These are phyloP conservation scores for Noctuana brunneofusca DNA, from an alignment of 2,888 invertebrate genomes.

Conservation along the genomic window DNA sequence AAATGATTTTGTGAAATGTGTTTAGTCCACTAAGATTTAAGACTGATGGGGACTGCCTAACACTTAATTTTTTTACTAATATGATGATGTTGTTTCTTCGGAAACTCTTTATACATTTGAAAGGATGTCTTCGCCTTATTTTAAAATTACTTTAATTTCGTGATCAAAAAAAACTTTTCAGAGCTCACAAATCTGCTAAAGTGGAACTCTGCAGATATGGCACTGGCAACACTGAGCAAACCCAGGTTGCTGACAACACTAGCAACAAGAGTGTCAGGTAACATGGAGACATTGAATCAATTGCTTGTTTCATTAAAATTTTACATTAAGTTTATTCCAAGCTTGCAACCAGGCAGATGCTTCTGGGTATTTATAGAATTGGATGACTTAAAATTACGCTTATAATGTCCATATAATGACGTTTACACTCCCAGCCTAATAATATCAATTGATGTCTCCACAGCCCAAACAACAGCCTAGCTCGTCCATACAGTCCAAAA, in stretches of 20 bases:
- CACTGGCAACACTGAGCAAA: constrained; percentile 71
- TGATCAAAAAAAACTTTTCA: constrained; percentile 46
- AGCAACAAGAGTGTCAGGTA: constrained; percentile 73
- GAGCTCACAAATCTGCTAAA: constrained; percentile 64
- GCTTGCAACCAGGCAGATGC: too few relatives aligned
- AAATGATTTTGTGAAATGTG: not conserved
- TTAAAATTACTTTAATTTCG: not conserved
- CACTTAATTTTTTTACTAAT: too few relatives aligned
- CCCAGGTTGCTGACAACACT: constrained; percentile 65
- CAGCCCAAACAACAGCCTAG: constrained; percentile 83
- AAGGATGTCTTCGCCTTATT: not conserved
- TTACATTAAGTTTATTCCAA: too few relatives aligned
- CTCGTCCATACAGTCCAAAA: constrained; percentile 78
- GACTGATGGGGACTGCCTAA: too few relatives aligned
- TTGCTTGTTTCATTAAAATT: too few relatives aligned
- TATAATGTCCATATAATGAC: too few relatives aligned
- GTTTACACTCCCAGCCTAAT: not conserved
- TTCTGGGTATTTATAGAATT: too few relatives aligned
- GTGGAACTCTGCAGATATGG: constrained; percentile 72
- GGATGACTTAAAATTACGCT: too few relatives aligned
- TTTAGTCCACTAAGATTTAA: too few relatives aligned
- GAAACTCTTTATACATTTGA: too few relatives aligned
- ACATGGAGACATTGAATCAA: too few relatives aligned
- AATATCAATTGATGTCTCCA: not conserved
- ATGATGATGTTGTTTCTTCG: not conserved